phyloP scores from a whole-genome alignment of 23 tunicate species.

The Phallusia fumigata region DNA sequence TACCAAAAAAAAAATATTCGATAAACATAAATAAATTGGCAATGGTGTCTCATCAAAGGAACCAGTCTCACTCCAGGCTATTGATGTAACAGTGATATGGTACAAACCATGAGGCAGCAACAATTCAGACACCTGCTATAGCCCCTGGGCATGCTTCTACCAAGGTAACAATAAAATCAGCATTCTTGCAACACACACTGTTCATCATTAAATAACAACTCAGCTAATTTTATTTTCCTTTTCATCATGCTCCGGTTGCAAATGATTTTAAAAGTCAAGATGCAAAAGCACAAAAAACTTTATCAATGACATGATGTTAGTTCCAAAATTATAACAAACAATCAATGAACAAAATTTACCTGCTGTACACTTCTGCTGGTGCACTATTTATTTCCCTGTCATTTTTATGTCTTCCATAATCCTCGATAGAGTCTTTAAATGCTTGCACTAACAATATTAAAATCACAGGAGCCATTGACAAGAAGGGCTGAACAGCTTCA shows the following conservation, averaged over 20 bases:
- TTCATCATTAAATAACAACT: too few species aligned
- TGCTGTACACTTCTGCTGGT: slow-evolving; percentile 44
- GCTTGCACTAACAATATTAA: slow-evolving; percentile 77
- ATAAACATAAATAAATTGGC: too few species aligned
- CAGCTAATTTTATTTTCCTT: too few species aligned
- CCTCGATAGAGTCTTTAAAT: slow-evolving; percentile 87
- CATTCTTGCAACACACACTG: too few species aligned
- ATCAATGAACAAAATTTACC: slow-evolving; percentile 28
- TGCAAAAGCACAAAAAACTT: background rate
- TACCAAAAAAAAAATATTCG: too few species aligned
- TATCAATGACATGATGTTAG: background rate
- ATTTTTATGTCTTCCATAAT: slow-evolving; percentile 85
- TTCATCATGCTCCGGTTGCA: too few species aligned
- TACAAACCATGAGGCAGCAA: too few species aligned
- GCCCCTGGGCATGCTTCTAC: background rate
- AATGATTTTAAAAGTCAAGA: too few species aligned
- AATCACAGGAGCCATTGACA: slow-evolving; percentile 91
- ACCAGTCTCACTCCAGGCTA: too few species aligned
- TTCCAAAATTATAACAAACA: background rate
- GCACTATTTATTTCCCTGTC: slow-evolving; percentile 66
- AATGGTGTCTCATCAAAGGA: too few species aligned
- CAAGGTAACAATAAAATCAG: too few species aligned
- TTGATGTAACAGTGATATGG: too few species aligned
- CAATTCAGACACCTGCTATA: background rate
- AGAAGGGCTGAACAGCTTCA: slow-evolving; percentile 82